Base-by-base conservation (phyloP, 2,797 vertebrate genomes). In the Lindbergichthys nudifrons region DNA sequence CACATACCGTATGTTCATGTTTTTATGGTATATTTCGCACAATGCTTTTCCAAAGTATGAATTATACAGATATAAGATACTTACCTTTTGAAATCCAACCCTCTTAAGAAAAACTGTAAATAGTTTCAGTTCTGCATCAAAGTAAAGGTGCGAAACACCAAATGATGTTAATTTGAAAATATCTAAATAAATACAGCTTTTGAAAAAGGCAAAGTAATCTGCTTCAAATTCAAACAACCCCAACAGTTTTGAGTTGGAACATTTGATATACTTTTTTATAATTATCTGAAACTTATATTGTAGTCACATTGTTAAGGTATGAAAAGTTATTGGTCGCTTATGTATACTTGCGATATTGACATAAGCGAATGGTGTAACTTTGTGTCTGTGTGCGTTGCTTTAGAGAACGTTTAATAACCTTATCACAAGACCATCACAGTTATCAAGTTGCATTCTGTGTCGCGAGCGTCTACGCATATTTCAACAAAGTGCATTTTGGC, bases 401-500 rank as follows among this genome's bases (percentile, higher is more conserved):
- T 10, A 8, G 5, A 73, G 51, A 59, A 26, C 75, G 64, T 83
- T 70, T 47, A 74, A 70, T 70, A 66, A 70, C 26, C 13, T 63
- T 74, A 82, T 82, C 82, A 65, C 42, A 60, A 53, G 23, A 70
- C 80, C 65, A 58, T 79, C 76, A 72, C 61, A 48, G 75, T 76
- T 65, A 81, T 88, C 73, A 42, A 39, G 66, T 75, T 79, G 78
- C 72, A 65, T 15, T 80, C 64, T 75, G 72, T 74, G 73, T 71
- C 19, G 65, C 57, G 67, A 60, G 57, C 53, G 68, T 73, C 45
- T 69, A 36, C 32, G 32, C 32, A 39, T 41, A 54, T 87, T 88
- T 84, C 76, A 85, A 45, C 82, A 88, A 68, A 77, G 77, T 77
- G 69, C 62, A 50, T 70, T 83, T 79, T 64, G 36, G 68, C 75